Evolutionary conservation across 2,113 vertebrate species (phyloP), one percentile per base, ranked within the genome.

Genomic region (Stegostoma tigrinum): DNA sequence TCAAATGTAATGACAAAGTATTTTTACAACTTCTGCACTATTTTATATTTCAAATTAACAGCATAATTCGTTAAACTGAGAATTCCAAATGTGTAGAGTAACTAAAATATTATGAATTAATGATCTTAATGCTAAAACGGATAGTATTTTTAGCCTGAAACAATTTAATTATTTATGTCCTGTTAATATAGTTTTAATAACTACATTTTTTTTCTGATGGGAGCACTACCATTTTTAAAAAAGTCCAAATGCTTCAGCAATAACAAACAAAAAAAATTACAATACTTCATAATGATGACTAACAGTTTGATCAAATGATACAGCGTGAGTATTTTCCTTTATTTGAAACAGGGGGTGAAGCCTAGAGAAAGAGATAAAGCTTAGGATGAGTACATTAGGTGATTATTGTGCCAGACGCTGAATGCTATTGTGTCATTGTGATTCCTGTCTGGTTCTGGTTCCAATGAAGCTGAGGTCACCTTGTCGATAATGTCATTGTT

Each of bases 51-150:
- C 27, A 55, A 34, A 27, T 91, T 55, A 91, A 91, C 34, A 17
- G 34, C 52, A 64, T 64, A 30, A 64, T 91, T 91, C n/a, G 61
- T 91, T n/a, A 61, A 91, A 61, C 12, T 14, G 27, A 90, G 27
- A 61, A 30, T 55, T 89, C 21, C 52, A 30, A 3, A 52, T 34
- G n/a, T 52, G 15, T 55, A 55, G 48, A 23, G 14, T 91, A 64
- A 91, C 48, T 91, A 30, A 91, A 89, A 64, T 64, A 91, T 91
- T 34, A 64, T 34, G 4, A 64, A 89, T 89, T 89, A 89, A 89
- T 89, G 2, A 89, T 89, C 52, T 48, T 48, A 55, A 24, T 52
- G 42, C 5, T 83, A 38, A 42, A 42, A 83, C 34, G 17, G 85
- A 5, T 42, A 38, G 34, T 38, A 38, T 38, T 83, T 80, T 72